Evolutionary conservation across 2,888 invertebrate genomes (phyloP).

Genomic region (Caenorhabditis sp.): DNA sequence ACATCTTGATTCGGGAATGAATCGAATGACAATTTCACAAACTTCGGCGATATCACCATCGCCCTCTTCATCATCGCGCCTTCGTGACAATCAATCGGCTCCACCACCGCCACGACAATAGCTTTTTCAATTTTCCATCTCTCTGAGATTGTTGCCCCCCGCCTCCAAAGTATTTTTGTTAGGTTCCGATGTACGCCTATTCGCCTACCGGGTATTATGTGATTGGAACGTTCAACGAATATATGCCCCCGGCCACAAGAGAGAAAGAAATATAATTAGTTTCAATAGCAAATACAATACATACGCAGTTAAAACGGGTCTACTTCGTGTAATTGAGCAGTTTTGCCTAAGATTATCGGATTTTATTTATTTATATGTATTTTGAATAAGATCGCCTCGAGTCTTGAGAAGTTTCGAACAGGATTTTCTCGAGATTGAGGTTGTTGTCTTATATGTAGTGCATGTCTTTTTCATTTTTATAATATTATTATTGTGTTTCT

Average conservation of each 20-base stretch:
- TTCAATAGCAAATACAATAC: not conserved
- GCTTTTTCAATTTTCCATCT: not conserved
- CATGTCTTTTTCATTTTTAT: not conserved
- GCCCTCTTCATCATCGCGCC: constrained; percentile 20
- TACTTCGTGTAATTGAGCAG: not conserved
- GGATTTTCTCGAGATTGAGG: not conserved
- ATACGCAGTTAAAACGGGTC: not conserved
- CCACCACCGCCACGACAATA: constrained; percentile 20
- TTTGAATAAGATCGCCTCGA: too few relatives aligned
- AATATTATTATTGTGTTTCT: not conserved
- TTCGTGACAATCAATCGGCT: constrained; percentile 38
- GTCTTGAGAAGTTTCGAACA: not conserved
- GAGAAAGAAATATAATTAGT: not conserved
- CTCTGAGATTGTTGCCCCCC: not conserved
- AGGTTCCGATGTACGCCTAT: not conserved
- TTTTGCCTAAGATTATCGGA: too few relatives aligned
- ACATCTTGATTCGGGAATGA: not conserved
- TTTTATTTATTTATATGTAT: too few relatives aligned
- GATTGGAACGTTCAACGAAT: not conserved
- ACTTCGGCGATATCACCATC: constrained; percentile 11
- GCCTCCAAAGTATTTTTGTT: not conserved
- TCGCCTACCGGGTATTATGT: not conserved
- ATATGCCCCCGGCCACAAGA: not conserved
- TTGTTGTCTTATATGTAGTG: not conserved
- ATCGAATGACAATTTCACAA: constrained; percentile 26